A percentile compares a stretch with the other conserved stretches of the same genome.
These are phyloP conservation scores for Apotomis turbidana DNA, from an alignment of 2,888 invertebrate species.

Conservation along the genomic window DNA sequence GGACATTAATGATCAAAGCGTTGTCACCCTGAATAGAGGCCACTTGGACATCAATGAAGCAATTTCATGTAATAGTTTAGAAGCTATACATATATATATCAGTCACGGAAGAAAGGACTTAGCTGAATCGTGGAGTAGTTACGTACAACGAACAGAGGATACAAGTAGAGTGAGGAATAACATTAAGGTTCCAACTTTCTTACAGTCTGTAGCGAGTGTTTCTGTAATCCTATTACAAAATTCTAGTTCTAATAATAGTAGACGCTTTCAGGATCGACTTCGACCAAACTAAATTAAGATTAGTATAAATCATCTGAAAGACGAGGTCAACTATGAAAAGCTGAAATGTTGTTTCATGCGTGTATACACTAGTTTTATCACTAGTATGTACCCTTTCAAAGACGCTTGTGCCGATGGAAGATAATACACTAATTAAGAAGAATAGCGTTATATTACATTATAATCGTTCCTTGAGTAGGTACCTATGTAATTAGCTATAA, in stretches of 20 bases:
- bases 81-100: background rate
- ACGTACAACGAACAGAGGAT: background rate
- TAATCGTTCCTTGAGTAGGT: too few relatives aligned
- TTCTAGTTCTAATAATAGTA: background rate
- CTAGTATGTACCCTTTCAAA: too few relatives aligned
- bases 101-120: constrained; percentile 9
- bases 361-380: background rate
- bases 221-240: too few relatives aligned
- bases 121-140: background rate
- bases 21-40: constrained; percentile 20
- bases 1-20: constrained; percentile 22
- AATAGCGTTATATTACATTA: too few relatives aligned
- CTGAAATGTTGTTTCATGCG: background rate
- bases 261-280: background rate
- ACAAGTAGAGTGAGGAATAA: background rate
- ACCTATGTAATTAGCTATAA: too few relatives aligned
- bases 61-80: constrained; percentile 20
- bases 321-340: background rate
- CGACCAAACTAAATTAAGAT: background rate
- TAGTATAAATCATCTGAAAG: background rate
- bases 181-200: background rate
- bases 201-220: too few relatives aligned
- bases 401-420: too few relatives aligned
- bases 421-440: too few relatives aligned
- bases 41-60: constrained; percentile 27